These are phyloP conservation scores for Bombyx huttoni DNA, from an alignment of 2,888 invertebrate species.

Conservation along the genomic window DNA sequence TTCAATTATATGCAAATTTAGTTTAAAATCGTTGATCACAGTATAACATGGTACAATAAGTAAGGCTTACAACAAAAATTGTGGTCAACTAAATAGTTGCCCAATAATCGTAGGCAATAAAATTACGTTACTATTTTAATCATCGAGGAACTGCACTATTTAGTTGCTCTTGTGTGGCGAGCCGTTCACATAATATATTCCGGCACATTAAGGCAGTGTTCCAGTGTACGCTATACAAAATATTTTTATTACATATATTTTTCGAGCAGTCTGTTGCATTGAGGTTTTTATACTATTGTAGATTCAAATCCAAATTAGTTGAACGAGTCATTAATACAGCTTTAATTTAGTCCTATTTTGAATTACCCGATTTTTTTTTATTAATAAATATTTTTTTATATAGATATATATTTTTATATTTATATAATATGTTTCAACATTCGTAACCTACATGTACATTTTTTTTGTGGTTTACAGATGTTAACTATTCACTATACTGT, in stretches of 20 bases:
- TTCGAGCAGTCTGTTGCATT: conserved; percentile 65
- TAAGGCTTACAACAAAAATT: too few species aligned
- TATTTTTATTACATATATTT: conserved; percentile 63
- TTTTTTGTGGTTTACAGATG: conserved; percentile 57
- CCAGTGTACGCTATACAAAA: conserved; percentile 69
- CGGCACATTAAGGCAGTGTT: conserved; percentile 72
- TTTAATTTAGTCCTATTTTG: conserved; percentile 58
- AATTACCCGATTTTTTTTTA: conserved; percentile 41
- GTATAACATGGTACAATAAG: background rate
- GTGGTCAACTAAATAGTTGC: too few species aligned
- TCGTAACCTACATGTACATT: conserved; percentile 69
- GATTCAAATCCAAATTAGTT: conserved; percentile 71
- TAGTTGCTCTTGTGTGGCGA: conserved; percentile 12
- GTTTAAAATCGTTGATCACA: background rate
- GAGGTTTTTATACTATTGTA: conserved; percentile 64
- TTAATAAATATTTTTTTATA: background rate
- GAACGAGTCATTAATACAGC: conserved; percentile 59
- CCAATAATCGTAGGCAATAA: too few species aligned
- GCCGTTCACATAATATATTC: conserved; percentile 41
- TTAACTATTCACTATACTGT: conserved; percentile 60
- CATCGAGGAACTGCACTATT: background rate
- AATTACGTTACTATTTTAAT: too few species aligned
- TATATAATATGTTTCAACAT: conserved; percentile 64
- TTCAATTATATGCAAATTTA: background rate
- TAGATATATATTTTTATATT: conserved; percentile 12